Conservation (phyloP, 2,797 vertebrate genomes). For the Sebastes itinus region DNA sequence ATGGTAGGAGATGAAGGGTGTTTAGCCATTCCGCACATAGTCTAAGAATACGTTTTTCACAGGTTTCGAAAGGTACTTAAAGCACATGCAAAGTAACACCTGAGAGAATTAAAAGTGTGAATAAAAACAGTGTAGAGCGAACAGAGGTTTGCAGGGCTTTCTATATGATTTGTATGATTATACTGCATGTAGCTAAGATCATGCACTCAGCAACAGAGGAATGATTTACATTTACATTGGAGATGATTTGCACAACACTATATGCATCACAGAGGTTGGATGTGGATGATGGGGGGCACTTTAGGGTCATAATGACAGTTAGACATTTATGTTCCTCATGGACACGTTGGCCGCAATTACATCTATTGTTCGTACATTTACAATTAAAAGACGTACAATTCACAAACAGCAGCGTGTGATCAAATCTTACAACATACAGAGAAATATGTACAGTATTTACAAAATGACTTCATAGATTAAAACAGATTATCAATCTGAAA, state of each 20-base stretch:
- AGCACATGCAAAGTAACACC: background rate
- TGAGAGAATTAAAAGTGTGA: background rate
- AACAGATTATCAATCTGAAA: background rate
- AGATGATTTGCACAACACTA: constrained; percentile 25
- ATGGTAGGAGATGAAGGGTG: background rate
- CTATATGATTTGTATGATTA: background rate
- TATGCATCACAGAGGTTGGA: background rate
- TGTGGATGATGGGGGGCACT: constrained; percentile 5
- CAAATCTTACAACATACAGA: constrained; percentile 8
- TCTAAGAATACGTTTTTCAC: background rate
- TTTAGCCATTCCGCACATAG: background rate
- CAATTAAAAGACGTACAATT: background rate
- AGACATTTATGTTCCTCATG: constrained; percentile 7
- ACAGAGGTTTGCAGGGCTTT: background rate
- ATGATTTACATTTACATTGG: constrained; percentile 11
- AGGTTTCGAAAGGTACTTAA: background rate
- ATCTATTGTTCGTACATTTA: constrained; percentile 13
- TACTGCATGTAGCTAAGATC: background rate
- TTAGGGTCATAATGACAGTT: constrained; percentile 13
- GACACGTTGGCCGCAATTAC: background rate
- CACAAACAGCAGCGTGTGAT: constrained; percentile 19
- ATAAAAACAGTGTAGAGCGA: background rate
- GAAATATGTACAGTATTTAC: constrained; percentile 46
- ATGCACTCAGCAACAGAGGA: background rate
- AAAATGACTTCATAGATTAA: constrained; percentile 1